Evolutionary conservation across 1,140 invertebrate genomes (phyloP), one percentile per base, ranked within the genome.

Genomic region (Drosophila guanche): DNA sequence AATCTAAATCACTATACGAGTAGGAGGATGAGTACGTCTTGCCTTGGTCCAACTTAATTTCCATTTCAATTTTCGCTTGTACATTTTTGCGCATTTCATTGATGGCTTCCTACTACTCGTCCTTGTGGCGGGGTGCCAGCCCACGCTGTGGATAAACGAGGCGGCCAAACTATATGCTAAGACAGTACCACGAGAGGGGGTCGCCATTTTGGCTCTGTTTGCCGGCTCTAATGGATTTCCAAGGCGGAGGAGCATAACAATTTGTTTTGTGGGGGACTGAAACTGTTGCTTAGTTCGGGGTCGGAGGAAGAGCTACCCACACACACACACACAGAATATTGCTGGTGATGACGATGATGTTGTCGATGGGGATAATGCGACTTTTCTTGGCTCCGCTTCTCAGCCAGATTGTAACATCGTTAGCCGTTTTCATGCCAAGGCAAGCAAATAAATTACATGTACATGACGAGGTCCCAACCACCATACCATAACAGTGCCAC

Each of bases 331-430:
- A 54, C 33, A 27, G 66, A 56, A 68, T 68, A 68, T 48, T 55
- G 25, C 43, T 51, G 47, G 29, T 25, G 37, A 59, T 43, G 50
- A 50, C 55, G 73, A 48, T 65, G 54, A 47, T 33, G 51, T 57
- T 78, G 76, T 59, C 55, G 45, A 41, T 61, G 61, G 55, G 55
- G 56, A 74, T 79, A 79, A 78, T 78, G 76, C 55, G 57, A 74
- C 62, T 60, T 78, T 54, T 62, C 37, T 42, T 46, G 51, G 53
- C 33, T 37, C 33, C 55, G 67, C 61, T 74, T 78, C 68, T 45
- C 23, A 58, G 76, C 43, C 40, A 41, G 50, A 46, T 56, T 46
- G 40, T 43, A 57, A 25, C 40, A 55, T 58, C 42, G 54, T 54
- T 56, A 58, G 54, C 27, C 40, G 27, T 59, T 59, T 75, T 67